Percentiles rank a stretch among this genome's conserved stretches.
Evolutionary conservation across 2,888 invertebrate genomes (phyloP).

Genomic region (Priocnemis perturbator): DNA sequence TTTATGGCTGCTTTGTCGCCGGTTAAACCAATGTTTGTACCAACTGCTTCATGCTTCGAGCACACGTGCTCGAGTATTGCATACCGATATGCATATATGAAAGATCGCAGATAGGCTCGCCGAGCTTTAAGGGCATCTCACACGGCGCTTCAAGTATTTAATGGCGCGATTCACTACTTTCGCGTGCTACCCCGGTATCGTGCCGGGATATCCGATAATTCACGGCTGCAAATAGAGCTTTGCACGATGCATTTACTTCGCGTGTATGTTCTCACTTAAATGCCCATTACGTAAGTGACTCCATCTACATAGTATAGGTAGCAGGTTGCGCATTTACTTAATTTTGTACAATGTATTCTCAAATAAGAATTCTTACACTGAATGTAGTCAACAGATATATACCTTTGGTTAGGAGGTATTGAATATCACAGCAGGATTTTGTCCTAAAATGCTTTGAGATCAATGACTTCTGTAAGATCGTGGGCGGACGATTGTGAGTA

Average conservation of each 20-base stretch:
- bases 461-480: background rate
- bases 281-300: background rate
- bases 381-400: no score
- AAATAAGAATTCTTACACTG: no score
- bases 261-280: conserved; percentile 2
- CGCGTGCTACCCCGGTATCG: background rate
- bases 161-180: no score
- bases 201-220: no score
- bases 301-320: no score
- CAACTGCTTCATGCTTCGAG: conserved; percentile 10
- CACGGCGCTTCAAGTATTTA: conserved; percentile 8
- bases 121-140: conserved; percentile 21
- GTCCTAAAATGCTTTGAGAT: background rate
- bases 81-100: conserved; percentile 36
- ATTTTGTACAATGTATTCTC: background rate
- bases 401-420: no score
- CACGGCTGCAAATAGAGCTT: no score
- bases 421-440: no score
- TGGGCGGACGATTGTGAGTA: conserved; percentile 1
- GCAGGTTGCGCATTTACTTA: no score
- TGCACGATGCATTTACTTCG: background rate
- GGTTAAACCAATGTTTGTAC: conserved; percentile 15
- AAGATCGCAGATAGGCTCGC: conserved; percentile 25
- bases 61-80: conserved; percentile 27
- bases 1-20: conserved; percentile 24